Percentiles rank a stretch among this genome's conserved stretches.
Evolutionary conservation across 1,140 invertebrate genomes (phyloP).

Genomic region (Cephus cinctus): DNA sequence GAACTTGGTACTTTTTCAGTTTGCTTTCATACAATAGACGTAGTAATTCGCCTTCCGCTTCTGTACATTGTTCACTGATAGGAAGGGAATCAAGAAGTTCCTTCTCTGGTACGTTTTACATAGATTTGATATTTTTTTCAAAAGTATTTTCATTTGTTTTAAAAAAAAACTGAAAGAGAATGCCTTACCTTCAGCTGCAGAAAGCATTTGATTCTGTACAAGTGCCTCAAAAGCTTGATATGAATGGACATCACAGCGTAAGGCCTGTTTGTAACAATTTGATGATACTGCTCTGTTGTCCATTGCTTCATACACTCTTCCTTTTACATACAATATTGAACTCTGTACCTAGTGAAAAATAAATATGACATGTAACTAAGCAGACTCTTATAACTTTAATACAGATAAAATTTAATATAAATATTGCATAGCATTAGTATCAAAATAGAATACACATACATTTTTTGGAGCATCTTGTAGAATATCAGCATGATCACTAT

Average conservation of each 20-base stretch:
- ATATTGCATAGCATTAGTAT: too few species aligned
- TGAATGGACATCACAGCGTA: constrained; percentile 84
- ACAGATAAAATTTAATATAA: too few species aligned
- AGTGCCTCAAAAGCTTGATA: constrained; percentile 90
- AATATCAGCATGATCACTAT: constrained; percentile 43
- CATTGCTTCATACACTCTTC: constrained; percentile 82
- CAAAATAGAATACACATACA: constrained; percentile 51
- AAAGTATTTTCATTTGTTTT: neutral
- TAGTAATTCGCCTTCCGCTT: constrained; percentile 68
- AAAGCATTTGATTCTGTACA: constrained; percentile 90
- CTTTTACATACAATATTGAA: constrained; percentile 81
- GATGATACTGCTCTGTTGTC: constrained; percentile 86
- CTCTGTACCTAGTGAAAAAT: constrained; percentile 76
- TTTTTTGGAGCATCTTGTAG: constrained; percentile 66
- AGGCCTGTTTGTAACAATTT: constrained; percentile 84
- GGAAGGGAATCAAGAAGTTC: constrained; percentile 69
- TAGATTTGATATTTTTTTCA: constrained; percentile 8
- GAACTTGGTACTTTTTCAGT: constrained; percentile 76
- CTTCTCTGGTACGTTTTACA: constrained; percentile 56
- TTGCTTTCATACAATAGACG: constrained; percentile 72
- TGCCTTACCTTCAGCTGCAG: constrained; percentile 75
- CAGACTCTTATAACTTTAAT: too few species aligned
- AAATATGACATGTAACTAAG: too few species aligned
- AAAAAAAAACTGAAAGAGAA: constrained; percentile 9
- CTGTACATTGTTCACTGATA: constrained; percentile 64